phyloP scores from a whole-genome alignment of 2,797 vertebrate genomes.

The Poecilia velifera region DNA sequence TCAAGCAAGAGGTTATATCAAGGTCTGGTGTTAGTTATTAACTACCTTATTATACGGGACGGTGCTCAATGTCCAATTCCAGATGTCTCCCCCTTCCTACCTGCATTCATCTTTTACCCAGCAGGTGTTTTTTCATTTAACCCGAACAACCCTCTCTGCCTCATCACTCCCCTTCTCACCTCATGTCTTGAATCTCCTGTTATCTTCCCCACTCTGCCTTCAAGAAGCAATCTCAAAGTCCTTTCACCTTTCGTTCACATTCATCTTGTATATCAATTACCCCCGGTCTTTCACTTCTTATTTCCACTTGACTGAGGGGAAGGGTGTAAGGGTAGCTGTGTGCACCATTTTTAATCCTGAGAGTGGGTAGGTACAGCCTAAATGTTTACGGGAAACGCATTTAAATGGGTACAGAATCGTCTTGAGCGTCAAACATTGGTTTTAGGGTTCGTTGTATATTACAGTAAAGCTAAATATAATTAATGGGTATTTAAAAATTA shows the following conservation, averaged over 20 bases:
- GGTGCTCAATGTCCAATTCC: slow-evolving; percentile 54
- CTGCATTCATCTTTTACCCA: slow-evolving; percentile 26
- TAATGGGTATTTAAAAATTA: background rate
- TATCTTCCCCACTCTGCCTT: slow-evolving; percentile 8
- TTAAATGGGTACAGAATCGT: background rate
- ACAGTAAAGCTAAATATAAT: background rate
- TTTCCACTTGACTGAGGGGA: slow-evolving; percentile 11
- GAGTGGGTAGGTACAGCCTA: too few species aligned
- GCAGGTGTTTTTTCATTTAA: slow-evolving; percentile 31
- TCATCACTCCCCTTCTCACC: slow-evolving; percentile 10
- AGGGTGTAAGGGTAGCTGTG: slow-evolving; percentile 23
- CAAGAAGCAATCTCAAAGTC: background rate
- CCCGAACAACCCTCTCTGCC: slow-evolving; percentile 25
- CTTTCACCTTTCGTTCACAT: slow-evolving; percentile 6
- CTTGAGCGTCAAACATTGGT: background rate
- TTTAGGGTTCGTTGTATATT: background rate
- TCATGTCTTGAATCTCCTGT: slow-evolving; percentile 3
- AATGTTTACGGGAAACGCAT: background rate
- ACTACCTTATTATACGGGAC: slow-evolving; percentile 42
- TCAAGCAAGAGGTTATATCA: slow-evolving; percentile 3
- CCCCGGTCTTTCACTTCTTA: slow-evolving; percentile 28
- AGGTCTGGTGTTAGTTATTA: slow-evolving; percentile 26
- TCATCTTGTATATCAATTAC: slow-evolving; percentile 31
- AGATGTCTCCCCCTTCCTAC: slow-evolving; percentile 17
- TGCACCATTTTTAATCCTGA: background rate